Evolutionary conservation across 2,888 invertebrate species (phyloP), one percentile per base, ranked within the genome.

Genomic region (Eupithecia dodoneata): DNA sequence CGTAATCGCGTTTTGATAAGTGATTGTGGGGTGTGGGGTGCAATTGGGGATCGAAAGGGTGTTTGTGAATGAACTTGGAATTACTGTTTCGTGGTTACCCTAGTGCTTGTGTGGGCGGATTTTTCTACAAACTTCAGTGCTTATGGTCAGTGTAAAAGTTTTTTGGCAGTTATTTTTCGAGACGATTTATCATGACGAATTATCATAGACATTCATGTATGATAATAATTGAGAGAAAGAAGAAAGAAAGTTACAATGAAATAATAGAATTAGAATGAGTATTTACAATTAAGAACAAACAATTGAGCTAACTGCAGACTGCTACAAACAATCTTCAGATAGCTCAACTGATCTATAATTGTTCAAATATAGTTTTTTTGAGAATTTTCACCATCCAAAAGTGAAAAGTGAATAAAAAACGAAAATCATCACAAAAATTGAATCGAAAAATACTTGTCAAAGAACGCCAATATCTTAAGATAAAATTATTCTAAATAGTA

Each of bases 51-150:
- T 63, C 63, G 10, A 63, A 63, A 12, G 30, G 63, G 59, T 18
- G 59, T 63, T 18, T 63, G n/a, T 30, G 63, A 18, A 59, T 18
- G 18, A 63, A 63, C 63, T 30, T 63, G 18, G 18, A 30, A 63
- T 30, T 9, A 59, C n/a, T 18, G 9, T 63, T 18, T 30, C 12
- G 76, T 79, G 80, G 81, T 79, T 83, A 77, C 77, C 59, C 12
- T 45, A n/a, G 72, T 76, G 69, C 77, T 79, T 79, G 78, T 18
- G 55, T 59, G 12, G 12, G 63, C 63, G 63, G 30, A 63, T 12
- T 63, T 18, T 63, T 63, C 18, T 63, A 63, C 10, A 63, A 30
- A 63, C 18, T 63, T 63, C 18, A 63, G 63, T 12, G 63, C 63
- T 63, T 63, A 63, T 30, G 30, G 63, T 63, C 63, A 63, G 63